Evolutionary conservation across 1,140 invertebrate genomes (phyloP).

Genomic region (Patella vulgata): DNA sequence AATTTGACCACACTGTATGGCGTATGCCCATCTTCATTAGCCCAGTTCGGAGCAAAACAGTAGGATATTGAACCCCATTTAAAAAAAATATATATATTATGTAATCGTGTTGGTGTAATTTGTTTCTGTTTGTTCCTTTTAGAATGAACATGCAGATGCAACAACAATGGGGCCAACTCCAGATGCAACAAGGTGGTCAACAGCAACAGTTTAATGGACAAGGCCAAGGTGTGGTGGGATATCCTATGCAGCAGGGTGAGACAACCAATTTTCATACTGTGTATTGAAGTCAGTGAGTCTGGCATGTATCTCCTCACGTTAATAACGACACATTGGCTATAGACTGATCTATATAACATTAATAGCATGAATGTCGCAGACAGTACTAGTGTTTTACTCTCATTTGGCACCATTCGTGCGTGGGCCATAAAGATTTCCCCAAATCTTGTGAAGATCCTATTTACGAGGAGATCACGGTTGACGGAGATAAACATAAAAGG

Average conservation of each 20-base stretch:
- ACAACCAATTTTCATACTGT: constrained; percentile 37
- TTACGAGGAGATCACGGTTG: too few relatives aligned
- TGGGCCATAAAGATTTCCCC: neutral
- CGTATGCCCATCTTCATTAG: too few relatives aligned
- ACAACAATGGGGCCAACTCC: constrained; percentile 44
- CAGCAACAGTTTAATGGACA: constrained; percentile 52
- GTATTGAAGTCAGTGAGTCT: constrained; percentile 36
- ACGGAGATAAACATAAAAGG: too few relatives aligned
- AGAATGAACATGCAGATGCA: constrained; percentile 38
- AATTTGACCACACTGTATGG: too few relatives aligned
- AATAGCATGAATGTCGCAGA: neutral
- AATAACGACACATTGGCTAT: neutral
- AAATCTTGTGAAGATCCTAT: too few relatives aligned
- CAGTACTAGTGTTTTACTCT: neutral
- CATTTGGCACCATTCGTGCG: neutral
- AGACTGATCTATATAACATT: neutral
- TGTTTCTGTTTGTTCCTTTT: too few relatives aligned
- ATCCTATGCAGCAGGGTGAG: constrained; percentile 58
- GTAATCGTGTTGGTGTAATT: too few relatives aligned
- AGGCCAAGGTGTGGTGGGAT: constrained; percentile 49
- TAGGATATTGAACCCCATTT: too few relatives aligned
- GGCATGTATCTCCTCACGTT: neutral
- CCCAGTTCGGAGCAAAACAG: too few relatives aligned
- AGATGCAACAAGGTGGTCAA: constrained; percentile 39
- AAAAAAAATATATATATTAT: too few relatives aligned